Percentiles rank a stretch among this genome's conserved stretches.
Conservation (phyloP, 2,888 invertebrate species). For the Troglohyphantes excavatus region DNA sequence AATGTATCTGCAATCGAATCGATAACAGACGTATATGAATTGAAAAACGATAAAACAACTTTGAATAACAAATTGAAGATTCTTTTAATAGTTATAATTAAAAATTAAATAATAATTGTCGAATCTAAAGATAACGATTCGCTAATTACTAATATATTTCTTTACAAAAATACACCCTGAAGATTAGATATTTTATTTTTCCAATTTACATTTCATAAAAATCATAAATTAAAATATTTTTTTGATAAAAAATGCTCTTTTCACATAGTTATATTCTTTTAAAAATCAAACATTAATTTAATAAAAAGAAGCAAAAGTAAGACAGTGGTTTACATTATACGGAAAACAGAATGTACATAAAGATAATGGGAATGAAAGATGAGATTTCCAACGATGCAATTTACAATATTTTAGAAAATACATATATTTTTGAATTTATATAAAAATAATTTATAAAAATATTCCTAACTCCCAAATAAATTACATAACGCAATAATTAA, state of each 20-base stretch:
- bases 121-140: not conserved
- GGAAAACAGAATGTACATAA: conserved; percentile 37
- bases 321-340: conserved; percentile 61
- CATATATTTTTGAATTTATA: not conserved
- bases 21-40: no score
- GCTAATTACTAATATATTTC: not conserved
- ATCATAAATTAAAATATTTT: conserved; percentile 10
- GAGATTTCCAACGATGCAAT: conserved; percentile 20
- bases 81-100: no score
- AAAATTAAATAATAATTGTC: no score
- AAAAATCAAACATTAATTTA: not conserved
- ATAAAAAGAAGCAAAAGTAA: conserved; percentile 7
- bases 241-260: not conserved
- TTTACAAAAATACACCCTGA: conserved; percentile 8
- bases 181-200: not conserved
- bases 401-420: not conserved
- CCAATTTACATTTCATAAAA: not conserved
- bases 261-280: not conserved
- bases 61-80: no score
- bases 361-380: conserved; percentile 39
- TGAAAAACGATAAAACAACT: no score
- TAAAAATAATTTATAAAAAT: not conserved
- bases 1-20: no score
- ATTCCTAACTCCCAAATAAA: not conserved
- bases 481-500: not conserved